Evolutionary conservation across 2,888 invertebrate species (phyloP).

Genomic region (Teinopalpus imperialis): DNA sequence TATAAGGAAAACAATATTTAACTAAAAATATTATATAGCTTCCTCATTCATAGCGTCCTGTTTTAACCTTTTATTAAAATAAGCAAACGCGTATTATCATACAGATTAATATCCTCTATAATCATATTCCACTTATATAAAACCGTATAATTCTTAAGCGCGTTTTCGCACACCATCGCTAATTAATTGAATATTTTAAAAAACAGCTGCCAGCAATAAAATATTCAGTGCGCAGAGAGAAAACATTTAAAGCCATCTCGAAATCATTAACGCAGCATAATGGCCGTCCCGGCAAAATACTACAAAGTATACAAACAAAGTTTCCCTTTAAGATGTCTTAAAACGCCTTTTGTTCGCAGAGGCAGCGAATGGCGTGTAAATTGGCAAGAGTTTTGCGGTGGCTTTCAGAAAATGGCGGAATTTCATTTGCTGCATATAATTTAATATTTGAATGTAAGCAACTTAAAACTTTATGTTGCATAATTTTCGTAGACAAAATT

Average conservation of each 20-base stretch:
- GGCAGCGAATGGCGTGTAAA: constrained; percentile 61
- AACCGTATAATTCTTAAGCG: constrained; percentile 29
- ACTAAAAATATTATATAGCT: background rate
- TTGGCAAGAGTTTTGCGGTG: constrained; percentile 61
- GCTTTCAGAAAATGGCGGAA: constrained; percentile 47
- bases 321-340: constrained; percentile 53
- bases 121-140: constrained; percentile 32
- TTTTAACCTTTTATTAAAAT: constrained; percentile 8
- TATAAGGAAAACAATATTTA: too few relatives aligned
- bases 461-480: background rate
- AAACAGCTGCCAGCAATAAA: constrained; percentile 37
- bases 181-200: constrained; percentile 61
- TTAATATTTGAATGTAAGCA: constrained; percentile 28
- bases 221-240: constrained; percentile 36
- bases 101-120: constrained; percentile 35
- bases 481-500: too few relatives aligned
- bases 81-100: constrained; percentile 34
- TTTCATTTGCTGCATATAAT: constrained; percentile 38
- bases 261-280: constrained; percentile 57
- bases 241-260: constrained; percentile 37
- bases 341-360: constrained; percentile 62
- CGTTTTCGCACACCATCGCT: constrained; percentile 55
- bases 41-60: constrained; percentile 2
- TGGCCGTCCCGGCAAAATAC: constrained; percentile 42
- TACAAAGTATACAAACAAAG: constrained; percentile 59